Conservation (phyloP, 1,140 invertebrate genomes). For the Agraylea sexmaculata region DNA sequence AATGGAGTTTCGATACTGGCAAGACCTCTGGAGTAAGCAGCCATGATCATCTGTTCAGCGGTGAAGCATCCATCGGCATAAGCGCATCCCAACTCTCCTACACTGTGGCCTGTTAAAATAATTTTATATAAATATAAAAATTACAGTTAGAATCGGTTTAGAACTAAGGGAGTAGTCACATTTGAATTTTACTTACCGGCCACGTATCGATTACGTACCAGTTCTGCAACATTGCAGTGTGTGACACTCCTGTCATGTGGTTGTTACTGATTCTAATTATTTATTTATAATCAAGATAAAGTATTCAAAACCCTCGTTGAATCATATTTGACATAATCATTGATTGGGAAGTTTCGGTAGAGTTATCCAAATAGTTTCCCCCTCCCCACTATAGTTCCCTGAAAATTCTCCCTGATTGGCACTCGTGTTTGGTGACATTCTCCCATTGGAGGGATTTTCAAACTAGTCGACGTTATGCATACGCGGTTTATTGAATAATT, state of each 20-base stretch:
- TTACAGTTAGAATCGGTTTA: not conserved
- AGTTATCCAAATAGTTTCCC: not conserved
- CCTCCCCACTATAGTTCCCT: too few species aligned
- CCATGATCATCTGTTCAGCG: constrained; percentile 68
- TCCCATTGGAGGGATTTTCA: too few species aligned
- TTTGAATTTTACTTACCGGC: too few species aligned
- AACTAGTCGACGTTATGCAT: too few species aligned
- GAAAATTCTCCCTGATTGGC: too few species aligned
- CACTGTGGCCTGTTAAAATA: constrained; percentile 53
- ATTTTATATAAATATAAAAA: constrained; percentile 4
- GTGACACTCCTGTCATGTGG: too few species aligned
- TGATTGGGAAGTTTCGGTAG: constrained; percentile 21
- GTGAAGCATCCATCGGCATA: constrained; percentile 82
- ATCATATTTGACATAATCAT: constrained; percentile 28
- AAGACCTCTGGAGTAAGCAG: constrained; percentile 74
- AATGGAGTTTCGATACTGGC: constrained; percentile 71
- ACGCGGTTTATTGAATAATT: too few species aligned
- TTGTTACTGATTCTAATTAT: constrained; percentile 2
- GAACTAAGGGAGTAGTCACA: not conserved
- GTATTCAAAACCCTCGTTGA: not conserved
- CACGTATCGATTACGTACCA: too few species aligned
- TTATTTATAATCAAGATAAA: constrained; percentile 4
- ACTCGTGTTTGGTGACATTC: too few species aligned
- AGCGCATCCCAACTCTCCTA: constrained; percentile 77
- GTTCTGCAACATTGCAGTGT: too few species aligned